phyloP scores from a whole-genome alignment of 2,797 vertebrate species.

The Vireo griseus region DNA sequence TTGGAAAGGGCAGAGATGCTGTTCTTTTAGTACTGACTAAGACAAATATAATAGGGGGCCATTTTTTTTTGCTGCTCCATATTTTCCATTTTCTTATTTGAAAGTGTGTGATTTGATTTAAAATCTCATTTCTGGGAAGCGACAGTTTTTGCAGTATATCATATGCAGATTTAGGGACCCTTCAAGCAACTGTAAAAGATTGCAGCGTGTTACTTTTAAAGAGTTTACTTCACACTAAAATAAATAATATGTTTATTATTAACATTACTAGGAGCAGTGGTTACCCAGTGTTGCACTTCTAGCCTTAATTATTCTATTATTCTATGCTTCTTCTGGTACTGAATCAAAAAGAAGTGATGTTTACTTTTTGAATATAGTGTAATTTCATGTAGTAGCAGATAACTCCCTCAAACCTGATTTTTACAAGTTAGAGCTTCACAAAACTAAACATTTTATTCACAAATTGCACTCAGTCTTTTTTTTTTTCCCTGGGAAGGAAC shows the following conservation, averaged over 20 bases:
- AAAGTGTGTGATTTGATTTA: background rate
- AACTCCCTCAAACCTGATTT: background rate
- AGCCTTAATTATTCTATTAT: background rate
- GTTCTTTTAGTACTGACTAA: background rate
- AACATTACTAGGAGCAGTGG: background rate
- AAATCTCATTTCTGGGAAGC: background rate
- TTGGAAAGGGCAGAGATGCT: background rate
- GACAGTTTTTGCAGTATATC: background rate
- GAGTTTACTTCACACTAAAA: background rate
- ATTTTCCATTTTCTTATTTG: background rate
- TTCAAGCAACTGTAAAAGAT: background rate
- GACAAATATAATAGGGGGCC: background rate
- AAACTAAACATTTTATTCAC: background rate
- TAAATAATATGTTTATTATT: background rate
- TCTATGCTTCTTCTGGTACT: background rate
- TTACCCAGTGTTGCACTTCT: rapidly evolving
- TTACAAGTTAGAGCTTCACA: background rate
- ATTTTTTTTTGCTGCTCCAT: background rate
- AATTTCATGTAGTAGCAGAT: background rate
- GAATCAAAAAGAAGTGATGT: background rate
- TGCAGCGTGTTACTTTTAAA: background rate
- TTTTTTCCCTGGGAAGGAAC: background rate
- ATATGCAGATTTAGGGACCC: background rate
- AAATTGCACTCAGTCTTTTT: background rate
- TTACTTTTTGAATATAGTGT: background rate